These are phyloP conservation scores for Hirtodrosophila cameraria DNA, from an alignment of 2,888 invertebrate genomes.

Conservation along the genomic window DNA sequence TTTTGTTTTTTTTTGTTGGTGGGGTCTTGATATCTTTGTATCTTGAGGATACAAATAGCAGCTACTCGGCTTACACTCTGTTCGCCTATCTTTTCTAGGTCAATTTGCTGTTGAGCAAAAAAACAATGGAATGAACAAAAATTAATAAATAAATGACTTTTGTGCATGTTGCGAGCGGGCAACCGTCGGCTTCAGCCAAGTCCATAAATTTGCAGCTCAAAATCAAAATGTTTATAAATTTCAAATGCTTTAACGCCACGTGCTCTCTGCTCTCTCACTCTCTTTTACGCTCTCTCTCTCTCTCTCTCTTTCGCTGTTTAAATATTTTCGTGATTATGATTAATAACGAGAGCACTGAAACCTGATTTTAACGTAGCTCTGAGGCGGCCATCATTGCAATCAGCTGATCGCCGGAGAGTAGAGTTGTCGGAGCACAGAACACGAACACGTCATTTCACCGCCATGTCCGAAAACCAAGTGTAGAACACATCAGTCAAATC, in stretches of 20 bases:
- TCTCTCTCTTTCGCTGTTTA: background rate
- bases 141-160: slow-evolving; percentile 75
- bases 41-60: slow-evolving; percentile 69
- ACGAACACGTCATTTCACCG: slow-evolving; percentile 60
- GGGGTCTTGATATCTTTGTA: slow-evolving; percentile 45
- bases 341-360: slow-evolving; percentile 63
- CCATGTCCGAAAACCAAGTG: slow-evolving; percentile 67
- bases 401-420: slow-evolving; percentile 63
- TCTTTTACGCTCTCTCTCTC: slow-evolving; percentile 3
- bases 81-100: slow-evolving; percentile 57
- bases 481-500: slow-evolving; percentile 44
- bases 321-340: slow-evolving; percentile 57
- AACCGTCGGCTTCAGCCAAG: slow-evolving; percentile 61
- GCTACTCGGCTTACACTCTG: slow-evolving; percentile 52
- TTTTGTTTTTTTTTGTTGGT: slow-evolving; percentile 8
- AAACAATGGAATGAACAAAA: slow-evolving; percentile 23
- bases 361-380: slow-evolving; percentile 59
- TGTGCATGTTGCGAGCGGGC: slow-evolving; percentile 65
- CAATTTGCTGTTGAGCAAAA: slow-evolving; percentile 31
- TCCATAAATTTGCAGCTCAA: slow-evolving; percentile 67
- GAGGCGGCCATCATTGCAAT: slow-evolving; percentile 75
- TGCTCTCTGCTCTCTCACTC: slow-evolving; percentile 27
- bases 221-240: slow-evolving; percentile 49
- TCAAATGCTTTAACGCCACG: slow-evolving; percentile 40
- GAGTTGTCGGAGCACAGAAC: background rate